Evolutionary conservation across 2,113 vertebrate genomes (phyloP).

Genomic region (Brienomyrus longianalis): DNA sequence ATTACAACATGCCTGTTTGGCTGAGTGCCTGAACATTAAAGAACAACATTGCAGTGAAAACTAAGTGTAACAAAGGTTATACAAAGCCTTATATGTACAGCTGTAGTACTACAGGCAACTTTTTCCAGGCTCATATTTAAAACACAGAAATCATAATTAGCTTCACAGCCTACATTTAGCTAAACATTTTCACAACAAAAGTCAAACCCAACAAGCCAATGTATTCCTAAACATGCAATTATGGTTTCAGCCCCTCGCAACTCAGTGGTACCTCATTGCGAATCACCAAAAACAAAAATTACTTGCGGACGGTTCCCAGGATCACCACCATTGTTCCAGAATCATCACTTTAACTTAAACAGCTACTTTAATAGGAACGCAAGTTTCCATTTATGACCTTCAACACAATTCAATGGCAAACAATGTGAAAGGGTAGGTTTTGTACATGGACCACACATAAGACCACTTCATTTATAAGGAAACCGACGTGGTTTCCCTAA

Average conservation of each 20-base stretch:
- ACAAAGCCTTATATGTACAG: not conserved
- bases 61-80: not conserved
- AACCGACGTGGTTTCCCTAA: not conserved
- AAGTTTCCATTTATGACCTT: not conserved
- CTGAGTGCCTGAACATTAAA: not conserved
- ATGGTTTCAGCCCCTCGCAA: not conserved
- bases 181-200: not conserved
- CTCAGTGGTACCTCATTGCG: not conserved
- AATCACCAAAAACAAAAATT: not conserved
- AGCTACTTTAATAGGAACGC: not conserved
- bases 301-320: not conserved
- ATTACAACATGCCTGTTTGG: not conserved
- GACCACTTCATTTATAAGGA: not conserved
- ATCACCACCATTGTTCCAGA: not conserved
- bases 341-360: not conserved
- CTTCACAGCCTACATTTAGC: not conserved
- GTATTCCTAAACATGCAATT: conserved; percentile 15
- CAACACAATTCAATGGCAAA: not conserved
- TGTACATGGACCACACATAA: not conserved
- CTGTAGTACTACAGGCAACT: not conserved
- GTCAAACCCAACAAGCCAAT: not conserved
- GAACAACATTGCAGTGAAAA: not conserved
- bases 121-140: conserved; percentile 3
- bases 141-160: conserved; percentile 7
- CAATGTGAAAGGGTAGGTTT: not conserved